Evolutionary conservation across 2,888 invertebrate genomes (phyloP), one percentile per base, ranked within the genome.

Genomic region (Cloeon dipterum): DNA sequence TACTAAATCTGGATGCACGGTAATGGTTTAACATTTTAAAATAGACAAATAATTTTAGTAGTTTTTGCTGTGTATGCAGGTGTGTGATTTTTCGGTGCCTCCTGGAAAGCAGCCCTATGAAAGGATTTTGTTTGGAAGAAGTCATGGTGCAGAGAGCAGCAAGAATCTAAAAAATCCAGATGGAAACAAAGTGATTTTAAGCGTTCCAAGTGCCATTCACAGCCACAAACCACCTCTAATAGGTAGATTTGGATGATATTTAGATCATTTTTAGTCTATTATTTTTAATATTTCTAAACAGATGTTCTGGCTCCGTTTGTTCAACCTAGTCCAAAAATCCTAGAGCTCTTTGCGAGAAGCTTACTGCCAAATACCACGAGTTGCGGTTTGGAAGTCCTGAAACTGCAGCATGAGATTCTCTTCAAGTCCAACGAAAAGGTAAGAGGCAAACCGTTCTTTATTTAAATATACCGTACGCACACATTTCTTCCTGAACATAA

Each of bases 261-360:
- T 19, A 20, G 32, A 40, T 32, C 11, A 25, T 20, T 35, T 36
- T 13, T 16, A 21, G 13, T 5, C 20, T 19, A 3, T 7, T 23
- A 18, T 29, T 10, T 19, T 32, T 11, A 23, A 35, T 45, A 45
- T 33, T 25, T 42, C 40, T n/a, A 10, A n/a, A 29, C 60, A 74
- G 81, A 78, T 49, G 46, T 83, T 18, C 50, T 85, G 34, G 54
- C 59, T 43, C 52, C 59, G 1, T 74, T 63, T 52, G 44, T 78
- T 4, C 61, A 60, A 13, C 49, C 57, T 32, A 54, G 66, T 19
- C 65, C 74, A 3, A 62, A 66, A 42, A 75, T 75, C 46, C 56
- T 93, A 45, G 96, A 96, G 58, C 54, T 96, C 37, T 96, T 93
- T 61, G 91, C 93, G 1, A 65, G 96, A 44, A 88, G 86, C 55